phyloP scores from a whole-genome alignment of 1,140 invertebrate genomes.

The Nylanderia fulva region DNA sequence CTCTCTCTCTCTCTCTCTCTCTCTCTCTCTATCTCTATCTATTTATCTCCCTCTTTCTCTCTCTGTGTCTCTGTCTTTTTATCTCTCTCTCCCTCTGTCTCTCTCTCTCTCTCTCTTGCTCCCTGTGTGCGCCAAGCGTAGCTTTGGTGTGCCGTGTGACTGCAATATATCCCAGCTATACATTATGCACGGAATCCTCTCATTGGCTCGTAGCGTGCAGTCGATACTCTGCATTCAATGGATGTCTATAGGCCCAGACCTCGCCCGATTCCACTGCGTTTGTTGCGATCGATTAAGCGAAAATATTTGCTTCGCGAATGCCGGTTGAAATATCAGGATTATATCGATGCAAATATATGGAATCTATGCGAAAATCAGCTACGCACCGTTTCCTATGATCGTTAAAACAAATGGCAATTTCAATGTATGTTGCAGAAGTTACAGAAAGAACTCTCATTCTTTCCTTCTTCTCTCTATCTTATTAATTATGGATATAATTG shows the following conservation, averaged over 20 bases:
- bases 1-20: neutral
- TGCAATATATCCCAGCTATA: slow-evolving; percentile 77
- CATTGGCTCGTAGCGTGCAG: slow-evolving; percentile 75
- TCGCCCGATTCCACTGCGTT: slow-evolving; percentile 66
- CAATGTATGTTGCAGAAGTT: neutral
- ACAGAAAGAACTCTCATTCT: neutral
- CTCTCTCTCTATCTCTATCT: neutral
- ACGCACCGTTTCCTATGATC: neutral
- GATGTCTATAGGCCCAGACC: slow-evolving; percentile 70
- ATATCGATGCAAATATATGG: neutral
- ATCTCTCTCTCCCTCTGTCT: neutral
- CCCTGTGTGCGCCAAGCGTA: slow-evolving; percentile 53
- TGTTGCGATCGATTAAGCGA: slow-evolving; percentile 78
- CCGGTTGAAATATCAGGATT: slow-evolving; percentile 28
- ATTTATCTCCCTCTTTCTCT: slow-evolving; percentile 30
- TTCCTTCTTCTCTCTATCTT: too few relatives aligned
- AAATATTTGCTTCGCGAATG: slow-evolving; percentile 72
- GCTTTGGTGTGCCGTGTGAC: slow-evolving; percentile 68
- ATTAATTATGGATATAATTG: neutral
- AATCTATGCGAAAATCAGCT: neutral
- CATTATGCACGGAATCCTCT: slow-evolving; percentile 78
- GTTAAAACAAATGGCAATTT: neutral
- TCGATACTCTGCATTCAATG: slow-evolving; percentile 78
- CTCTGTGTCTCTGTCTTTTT: neutral
- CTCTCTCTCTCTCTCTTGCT: neutral